Evolutionary conservation across 2,113 vertebrate genomes (phyloP), one percentile per base, ranked within the genome.

Genomic region (Oplegnathus fasciatus): DNA sequence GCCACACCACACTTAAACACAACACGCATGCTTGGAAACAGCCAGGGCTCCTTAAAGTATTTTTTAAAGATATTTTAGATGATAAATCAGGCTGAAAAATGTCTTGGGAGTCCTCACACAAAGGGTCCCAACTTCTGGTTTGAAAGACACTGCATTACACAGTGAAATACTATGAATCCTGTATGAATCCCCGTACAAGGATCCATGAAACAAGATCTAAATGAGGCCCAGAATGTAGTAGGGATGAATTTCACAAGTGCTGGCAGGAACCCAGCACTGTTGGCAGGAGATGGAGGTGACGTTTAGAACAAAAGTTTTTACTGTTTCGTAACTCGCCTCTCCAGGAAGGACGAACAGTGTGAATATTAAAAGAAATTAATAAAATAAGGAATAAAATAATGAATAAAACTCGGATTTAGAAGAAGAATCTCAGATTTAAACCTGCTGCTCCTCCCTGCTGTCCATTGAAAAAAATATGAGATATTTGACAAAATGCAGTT

Each of bases 191-290:
- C 15, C 7, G 10, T 17, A 46, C 37, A 61, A 30, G 46, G 26
- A 69, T 20, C 1, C 8, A 10, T 54, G n/a, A 28, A 78, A 67
- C 42, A 75, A 65, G 26, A 65, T 86, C 48, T 64, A 48, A 68
- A 75, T 72, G 48, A 80, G 75, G 78, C 52, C 37, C n/a, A 34
- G 44, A 46, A 34, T 32, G 22, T 18, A 52, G 42, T 34, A 42
- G 7, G 60, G 74, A 57, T 76, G 22, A 42, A 87, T 91, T 90
- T 86, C 82, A 77, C 83, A 90, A 86, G 67, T 32, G 9, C 75
- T 84, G 81, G 65, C 75, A 5, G 62, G 18, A 72, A 65, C 65
- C 50, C 72, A 57, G 57, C 3, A 15, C 13, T 64, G 68, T 78
- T 82, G 70, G 71, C 75, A 37, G 46, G 22, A 69, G 28, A 74